Base-by-base conservation (phyloP, 2,113 vertebrate genomes). In the rabbit (Oryctolagus cuniculus) region DNA sequence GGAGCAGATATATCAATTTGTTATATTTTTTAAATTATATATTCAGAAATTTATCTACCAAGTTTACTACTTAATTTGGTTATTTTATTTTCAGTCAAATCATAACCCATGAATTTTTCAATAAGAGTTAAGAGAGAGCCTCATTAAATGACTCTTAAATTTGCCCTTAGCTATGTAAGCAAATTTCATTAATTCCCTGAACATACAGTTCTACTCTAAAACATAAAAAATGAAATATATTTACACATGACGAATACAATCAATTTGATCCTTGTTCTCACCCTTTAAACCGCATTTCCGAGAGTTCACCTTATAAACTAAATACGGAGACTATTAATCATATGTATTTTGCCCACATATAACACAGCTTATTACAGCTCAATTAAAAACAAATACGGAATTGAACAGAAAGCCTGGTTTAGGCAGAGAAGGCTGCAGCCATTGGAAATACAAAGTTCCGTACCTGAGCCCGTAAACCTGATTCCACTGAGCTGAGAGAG, bases 81-180 rank as follows among this genome's bases (percentile, higher is more conserved):
- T 27, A 87, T 77, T 87, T 66, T 63, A 15, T 87, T 89, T 89
- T 89, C 15, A 78, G 27, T 82, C 55, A 73, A 94, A 94, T 63
- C 31, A 74, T 92, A 79, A 80, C 80, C 51, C 66, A 89, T 77
- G 31, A 7, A 77, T 51, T 86, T 67, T 91, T 69, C 93, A 89
- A 1, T 25, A 64, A 53, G 44, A 89, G 31, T 15, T 72, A 84
- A 24, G 49, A 55, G 24, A 89, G 6, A 95, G 5, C 0, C 69
- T 78, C 6, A 31, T 31, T 74, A 84, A 55, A 24, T 29, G 49
- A 64, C 15, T 58, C 22, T 34, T 34, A 70, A 17, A 5, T 69
- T 64, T 27, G 36, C 67, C 10, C 29, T 63, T 19, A 67, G 63
- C 21, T 81, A 10, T 61, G 2, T 70, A 69, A 73, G 80, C 11